phyloP scores from a whole-genome alignment of 2,113 vertebrate species.

The Poicephalus gulielmi region DNA sequence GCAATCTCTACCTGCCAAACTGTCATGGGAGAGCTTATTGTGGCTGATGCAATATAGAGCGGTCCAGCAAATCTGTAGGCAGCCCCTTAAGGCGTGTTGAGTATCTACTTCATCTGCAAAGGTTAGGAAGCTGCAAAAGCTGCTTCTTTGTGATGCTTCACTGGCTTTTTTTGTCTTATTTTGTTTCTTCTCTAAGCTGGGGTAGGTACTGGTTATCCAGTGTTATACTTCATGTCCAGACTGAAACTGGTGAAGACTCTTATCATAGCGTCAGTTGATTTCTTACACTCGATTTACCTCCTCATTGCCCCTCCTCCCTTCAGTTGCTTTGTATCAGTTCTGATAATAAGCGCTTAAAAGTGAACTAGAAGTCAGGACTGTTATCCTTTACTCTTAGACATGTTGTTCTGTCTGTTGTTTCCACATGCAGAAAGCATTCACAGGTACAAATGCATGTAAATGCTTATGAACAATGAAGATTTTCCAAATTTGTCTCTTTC shows the following conservation, averaged over 20 bases:
- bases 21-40: neutral
- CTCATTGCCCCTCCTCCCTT: rapidly evolving
- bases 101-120: neutral
- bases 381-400: neutral
- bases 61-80: neutral
- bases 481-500: neutral
- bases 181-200: neutral
- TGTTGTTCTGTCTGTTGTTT: neutral
- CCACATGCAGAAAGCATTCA: neutral
- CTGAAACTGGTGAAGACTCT: neutral
- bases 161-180: no score
- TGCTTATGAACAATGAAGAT: neutral
- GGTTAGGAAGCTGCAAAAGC: neutral
- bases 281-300: neutral
- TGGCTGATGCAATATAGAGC: neutral
- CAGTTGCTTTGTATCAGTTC: neutral
- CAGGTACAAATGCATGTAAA: neutral
- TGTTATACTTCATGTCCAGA: neutral
- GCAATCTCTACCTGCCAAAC: neutral
- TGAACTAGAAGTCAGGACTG: neutral
- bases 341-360: neutral
- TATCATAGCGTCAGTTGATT: neutral
- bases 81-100: neutral
- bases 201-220: neutral
- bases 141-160: neutral